phyloP scores from a whole-genome alignment of 1,140 invertebrate genomes.

The Tachypleus tridentatus region DNA sequence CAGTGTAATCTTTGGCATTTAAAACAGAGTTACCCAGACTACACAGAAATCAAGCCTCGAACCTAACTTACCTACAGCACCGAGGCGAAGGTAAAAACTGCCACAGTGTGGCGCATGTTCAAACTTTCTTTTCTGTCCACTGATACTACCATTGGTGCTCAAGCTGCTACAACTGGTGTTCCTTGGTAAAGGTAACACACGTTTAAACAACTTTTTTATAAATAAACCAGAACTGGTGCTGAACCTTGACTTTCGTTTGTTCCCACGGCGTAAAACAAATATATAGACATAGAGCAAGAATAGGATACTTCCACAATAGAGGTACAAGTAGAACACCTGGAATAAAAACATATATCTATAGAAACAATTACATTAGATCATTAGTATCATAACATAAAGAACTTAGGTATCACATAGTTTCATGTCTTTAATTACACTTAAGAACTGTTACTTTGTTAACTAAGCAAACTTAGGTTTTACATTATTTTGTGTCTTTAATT shows the following conservation, averaged over 20 bases:
- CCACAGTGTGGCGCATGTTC: constrained; percentile 46
- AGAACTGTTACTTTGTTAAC: too few relatives aligned
- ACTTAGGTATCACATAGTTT: too few relatives aligned
- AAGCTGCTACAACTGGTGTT: constrained; percentile 5
- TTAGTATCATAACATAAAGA: too few relatives aligned
- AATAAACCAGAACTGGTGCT: constrained; percentile 9
- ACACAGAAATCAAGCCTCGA: too few relatives aligned
- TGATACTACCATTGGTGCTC: constrained; percentile 28
- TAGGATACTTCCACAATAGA: constrained; percentile 79
- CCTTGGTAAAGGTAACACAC: constrained; percentile 10
- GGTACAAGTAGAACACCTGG: constrained; percentile 72
- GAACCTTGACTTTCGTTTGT: neutral
- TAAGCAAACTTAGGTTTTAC: too few relatives aligned
- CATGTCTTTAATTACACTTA: too few relatives aligned
- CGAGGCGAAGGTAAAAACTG: constrained; percentile 85
- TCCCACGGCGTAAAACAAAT: constrained; percentile 40
- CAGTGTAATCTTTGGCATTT: too few relatives aligned
- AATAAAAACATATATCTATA: constrained; percentile 14
- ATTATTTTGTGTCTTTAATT: too few relatives aligned
- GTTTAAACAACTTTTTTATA: constrained; percentile 13
- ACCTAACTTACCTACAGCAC: constrained; percentile 60
- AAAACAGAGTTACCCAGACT: too few relatives aligned
- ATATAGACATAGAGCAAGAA: constrained; percentile 76
- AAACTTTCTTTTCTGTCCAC: constrained; percentile 29
- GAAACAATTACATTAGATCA: too few relatives aligned